Conservation (phyloP, 2,113 vertebrate species). For the Rana temporaria region DNA sequence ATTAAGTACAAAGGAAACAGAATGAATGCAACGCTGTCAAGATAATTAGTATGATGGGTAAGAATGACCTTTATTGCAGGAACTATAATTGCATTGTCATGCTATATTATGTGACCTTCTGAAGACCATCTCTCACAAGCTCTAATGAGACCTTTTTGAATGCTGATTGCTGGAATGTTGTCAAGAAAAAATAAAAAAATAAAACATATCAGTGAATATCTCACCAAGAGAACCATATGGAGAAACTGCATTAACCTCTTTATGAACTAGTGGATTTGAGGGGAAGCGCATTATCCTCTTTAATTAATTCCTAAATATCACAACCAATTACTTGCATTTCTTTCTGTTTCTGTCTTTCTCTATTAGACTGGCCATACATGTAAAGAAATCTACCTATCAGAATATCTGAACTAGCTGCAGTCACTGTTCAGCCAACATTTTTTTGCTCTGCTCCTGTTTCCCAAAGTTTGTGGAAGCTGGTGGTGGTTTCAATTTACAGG, state of each 20-base stretch:
- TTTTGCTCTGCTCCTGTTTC: no score
- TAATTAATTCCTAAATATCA: neutral
- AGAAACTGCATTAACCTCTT: slow-evolving; percentile 28
- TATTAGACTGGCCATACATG: no score
- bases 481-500: no score
- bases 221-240: neutral
- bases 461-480: no score
- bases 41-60: slow-evolving; percentile 66
- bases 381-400: no score
- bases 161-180: slow-evolving; percentile 55
- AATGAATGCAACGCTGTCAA: slow-evolving; percentile 58
- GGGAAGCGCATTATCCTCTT: neutral
- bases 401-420: no score
- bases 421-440: no score
- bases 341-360: neutral
- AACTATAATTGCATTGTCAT: slow-evolving; percentile 65
- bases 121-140: slow-evolving; percentile 55
- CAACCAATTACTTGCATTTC: neutral
- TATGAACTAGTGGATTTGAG: neutral
- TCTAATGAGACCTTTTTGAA: slow-evolving; percentile 60
- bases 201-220: neutral
- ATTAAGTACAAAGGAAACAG: slow-evolving; percentile 49
- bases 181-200: slow-evolving; percentile 22
- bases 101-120: slow-evolving; percentile 67
- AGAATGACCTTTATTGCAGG: slow-evolving; percentile 65